Evolutionary conservation across 2,797 vertebrate species (phyloP), one percentile per base, ranked within the genome.

Genomic region (Pygocentrus nattereri): DNA sequence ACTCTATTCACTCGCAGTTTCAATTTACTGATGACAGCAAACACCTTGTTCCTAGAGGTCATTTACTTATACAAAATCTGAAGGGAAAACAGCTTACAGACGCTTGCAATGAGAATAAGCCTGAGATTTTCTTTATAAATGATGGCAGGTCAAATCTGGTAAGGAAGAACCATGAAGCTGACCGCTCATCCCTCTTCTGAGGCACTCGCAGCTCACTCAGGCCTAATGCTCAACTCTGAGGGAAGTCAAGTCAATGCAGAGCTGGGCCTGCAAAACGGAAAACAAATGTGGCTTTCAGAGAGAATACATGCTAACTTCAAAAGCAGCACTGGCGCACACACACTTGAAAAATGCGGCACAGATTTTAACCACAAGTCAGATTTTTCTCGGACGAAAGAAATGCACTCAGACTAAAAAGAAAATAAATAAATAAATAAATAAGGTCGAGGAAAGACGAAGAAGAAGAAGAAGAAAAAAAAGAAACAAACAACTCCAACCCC

Each of bases 301-400:
- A 44, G 77, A 54, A 84, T 73, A 68, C 81, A 64, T 16, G 64
- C 31, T 3, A 38, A 79, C 75, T 79, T 88, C 83, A 88, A 79
- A 86, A 56, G 80, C 59, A 19, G 41, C 13, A 13, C 75, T 68
- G 59, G 80, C 67, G 65, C n/a, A 31, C 64, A 72, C 50, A 69
- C 82, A 77, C 74, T 78, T 67, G 80, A 27, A 64, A 74, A 31
- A 41, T 49, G 23, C 16, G 47, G 81, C 81, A 72, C 65, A 77
- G 85, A 79, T 83, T 74, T 50, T 71, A 67, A 81, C 82, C 87
- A 34, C 87, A 74, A 85, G 68, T 80, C 59, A 67, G 84, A 79
- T 77, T 70, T 68, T 74, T 74, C 78, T 81, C 81, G 75, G 84
- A 71, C 84, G 82, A 83, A 83, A 61, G 31, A 83, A 82, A 65